Conservation (phyloP, 2,888 invertebrate species). For the Heliconius cydno region DNA sequence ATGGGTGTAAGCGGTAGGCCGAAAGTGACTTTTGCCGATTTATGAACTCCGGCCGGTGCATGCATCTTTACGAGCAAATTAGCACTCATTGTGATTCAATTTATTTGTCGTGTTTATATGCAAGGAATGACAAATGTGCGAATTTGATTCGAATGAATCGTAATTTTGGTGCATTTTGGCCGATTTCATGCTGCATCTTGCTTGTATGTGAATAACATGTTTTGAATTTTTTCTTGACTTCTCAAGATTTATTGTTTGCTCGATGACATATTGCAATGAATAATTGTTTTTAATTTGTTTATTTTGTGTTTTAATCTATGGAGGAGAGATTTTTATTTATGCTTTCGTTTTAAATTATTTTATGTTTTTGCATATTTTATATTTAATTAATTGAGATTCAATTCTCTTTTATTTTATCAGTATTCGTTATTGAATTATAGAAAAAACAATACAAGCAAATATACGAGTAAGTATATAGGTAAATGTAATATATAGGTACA, state of each 20-base stretch:
- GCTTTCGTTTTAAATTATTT: neutral
- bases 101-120: conserved; percentile 69
- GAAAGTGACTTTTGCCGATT: conserved; percentile 77
- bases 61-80: conserved; percentile 82
- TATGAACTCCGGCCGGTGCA: conserved; percentile 76
- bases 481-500: no score
- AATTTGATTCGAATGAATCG: conserved; percentile 61
- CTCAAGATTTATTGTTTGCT: conserved; percentile 29
- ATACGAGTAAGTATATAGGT: neutral
- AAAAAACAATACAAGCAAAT: neutral
- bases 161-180: conserved; percentile 50
- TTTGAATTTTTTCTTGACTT: conserved; percentile 34
- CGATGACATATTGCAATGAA: conserved; percentile 35
- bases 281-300: conserved; percentile 32
- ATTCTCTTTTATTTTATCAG: neutral
- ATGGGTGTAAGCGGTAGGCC: conserved; percentile 82
- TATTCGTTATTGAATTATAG: neutral
- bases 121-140: conserved; percentile 75
- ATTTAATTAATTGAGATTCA: neutral
- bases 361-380: neutral
- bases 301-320: conserved; percentile 12
- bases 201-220: conserved; percentile 43
- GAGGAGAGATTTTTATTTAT: neutral
- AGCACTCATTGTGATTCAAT: conserved; percentile 81
- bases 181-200: conserved; percentile 49